A percentile compares a stretch with the other conserved stretches of the same genome.
These are phyloP conservation scores for Sebastes elongatus DNA, from an alignment of 2,797 vertebrate genomes.

Conservation along the genomic window DNA sequence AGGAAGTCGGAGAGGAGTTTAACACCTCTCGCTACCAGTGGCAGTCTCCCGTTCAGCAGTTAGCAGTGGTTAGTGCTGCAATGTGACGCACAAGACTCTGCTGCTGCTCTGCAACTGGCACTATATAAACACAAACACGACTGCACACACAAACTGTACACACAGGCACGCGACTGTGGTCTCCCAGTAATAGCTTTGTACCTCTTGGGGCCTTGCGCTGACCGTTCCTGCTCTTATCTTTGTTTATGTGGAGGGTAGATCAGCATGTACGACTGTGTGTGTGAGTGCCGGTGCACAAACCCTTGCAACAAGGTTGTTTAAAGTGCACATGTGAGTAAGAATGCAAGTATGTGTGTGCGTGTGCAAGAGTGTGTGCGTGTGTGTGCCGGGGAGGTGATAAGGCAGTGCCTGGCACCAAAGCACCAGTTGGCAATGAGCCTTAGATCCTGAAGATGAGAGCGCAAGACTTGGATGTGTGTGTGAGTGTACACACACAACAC, in stretches of 20 bases:
- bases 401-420: conserved; percentile 86
- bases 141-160: conserved; percentile 8
- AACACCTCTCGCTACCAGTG: conserved; percentile 47
- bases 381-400: conserved; percentile 84
- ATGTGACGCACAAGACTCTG: conserved; percentile 20
- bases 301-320: conserved; percentile 55
- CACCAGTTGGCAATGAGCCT: conserved; percentile 79
- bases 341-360: conserved; percentile 35
- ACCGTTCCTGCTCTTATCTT: conserved; percentile 89
- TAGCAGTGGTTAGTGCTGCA: conserved; percentile 27
- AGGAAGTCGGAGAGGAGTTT: conserved; percentile 48
- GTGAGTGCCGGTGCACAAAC: conserved; percentile 43
- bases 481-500: conserved; percentile 12
- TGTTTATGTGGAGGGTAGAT: conserved; percentile 91
- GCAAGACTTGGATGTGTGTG: conserved; percentile 42
- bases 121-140: conserved; percentile 46
- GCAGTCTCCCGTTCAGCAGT: conserved; percentile 27
- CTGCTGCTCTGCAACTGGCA: conserved; percentile 23
- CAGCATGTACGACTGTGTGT: conserved; percentile 67
- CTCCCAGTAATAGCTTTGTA: conserved; percentile 81
- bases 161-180: conserved; percentile 79
- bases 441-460: conserved; percentile 69
- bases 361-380: conserved; percentile 41
- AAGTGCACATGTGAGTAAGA: conserved; percentile 58
- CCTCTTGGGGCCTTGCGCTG: conserved; percentile 76